These are phyloP conservation scores for Cladopsammia gracilis DNA, from an alignment of 64 coral and sea anemone genomes.

Conservation along the genomic window DNA sequence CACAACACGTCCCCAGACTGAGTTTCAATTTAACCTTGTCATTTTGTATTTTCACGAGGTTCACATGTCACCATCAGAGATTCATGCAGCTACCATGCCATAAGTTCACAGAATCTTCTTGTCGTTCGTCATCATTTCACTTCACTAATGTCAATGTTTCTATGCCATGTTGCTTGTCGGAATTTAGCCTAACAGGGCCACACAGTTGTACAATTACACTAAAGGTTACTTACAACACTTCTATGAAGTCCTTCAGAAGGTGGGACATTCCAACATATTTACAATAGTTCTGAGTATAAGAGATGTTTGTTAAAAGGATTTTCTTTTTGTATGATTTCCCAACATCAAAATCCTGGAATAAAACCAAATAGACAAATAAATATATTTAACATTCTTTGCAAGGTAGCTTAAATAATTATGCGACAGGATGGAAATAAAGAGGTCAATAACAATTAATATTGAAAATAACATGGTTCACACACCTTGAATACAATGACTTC, in stretches of 20 bases:
- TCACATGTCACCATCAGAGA: too few relatives aligned
- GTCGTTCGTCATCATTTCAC: too few relatives aligned
- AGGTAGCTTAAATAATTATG: not conserved
- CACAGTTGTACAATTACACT: not conserved
- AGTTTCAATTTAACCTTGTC: too few relatives aligned
- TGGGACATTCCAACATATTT: slow-evolving; percentile 99
- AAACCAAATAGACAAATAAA: not conserved
- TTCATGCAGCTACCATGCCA: too few relatives aligned
- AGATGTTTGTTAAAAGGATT: slow-evolving; percentile 94
- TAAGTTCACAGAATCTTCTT: too few relatives aligned
- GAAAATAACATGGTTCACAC: not conserved
- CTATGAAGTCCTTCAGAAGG: slow-evolving; percentile 94
- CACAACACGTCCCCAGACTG: too few relatives aligned
- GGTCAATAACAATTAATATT: too few relatives aligned
- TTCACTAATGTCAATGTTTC: too few relatives aligned
- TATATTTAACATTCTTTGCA: not conserved
- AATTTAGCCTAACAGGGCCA: too few relatives aligned
- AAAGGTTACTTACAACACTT: slow-evolving; percentile 89
- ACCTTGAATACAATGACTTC: slow-evolving; percentile 99
- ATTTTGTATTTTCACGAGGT: too few relatives aligned
- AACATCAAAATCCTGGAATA: slow-evolving; percentile 93
- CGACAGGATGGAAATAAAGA: too few relatives aligned
- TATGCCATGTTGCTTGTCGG: too few relatives aligned
- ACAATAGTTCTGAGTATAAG: slow-evolving; percentile 98
- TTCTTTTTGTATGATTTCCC: slow-evolving; percentile 97